A percentile compares a stretch with the other conserved stretches of the same genome.
These are phyloP conservation scores for Tetanocera ferruginea DNA, from an alignment of 2,888 invertebrate genomes.

Conservation along the genomic window DNA sequence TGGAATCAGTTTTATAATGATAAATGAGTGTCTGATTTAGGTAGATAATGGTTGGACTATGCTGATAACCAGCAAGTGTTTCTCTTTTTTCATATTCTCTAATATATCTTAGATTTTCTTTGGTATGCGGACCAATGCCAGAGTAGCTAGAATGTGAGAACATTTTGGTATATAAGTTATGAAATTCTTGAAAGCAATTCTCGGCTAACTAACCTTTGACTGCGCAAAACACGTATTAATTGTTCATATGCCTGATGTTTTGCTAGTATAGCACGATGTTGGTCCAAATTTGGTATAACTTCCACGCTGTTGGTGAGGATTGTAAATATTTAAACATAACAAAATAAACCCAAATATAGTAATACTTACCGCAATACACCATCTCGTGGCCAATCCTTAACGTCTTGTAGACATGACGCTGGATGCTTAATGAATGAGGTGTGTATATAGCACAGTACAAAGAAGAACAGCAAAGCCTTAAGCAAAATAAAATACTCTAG, in stretches of 20 bases:
- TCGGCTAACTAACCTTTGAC: conserved; percentile 54
- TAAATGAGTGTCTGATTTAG: conserved; percentile 60
- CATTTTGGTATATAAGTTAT: not conserved
- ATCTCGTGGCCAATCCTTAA: conserved; percentile 94
- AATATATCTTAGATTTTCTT: conserved; percentile 54
- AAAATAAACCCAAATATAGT: not conserved
- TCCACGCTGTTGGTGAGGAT: conserved; percentile 58
- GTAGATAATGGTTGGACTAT: conserved; percentile 56
- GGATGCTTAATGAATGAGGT: conserved; percentile 93
- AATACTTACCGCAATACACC: conserved; percentile 79
- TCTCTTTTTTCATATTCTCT: conserved; percentile 58
- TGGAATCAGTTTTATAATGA: conserved; percentile 55
- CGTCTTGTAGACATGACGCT: conserved; percentile 91
- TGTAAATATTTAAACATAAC: not conserved
- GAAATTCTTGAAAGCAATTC: not conserved
- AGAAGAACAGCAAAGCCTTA: conserved; percentile 86
- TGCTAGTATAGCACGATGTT: conserved; percentile 58
- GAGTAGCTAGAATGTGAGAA: conserved; percentile 55
- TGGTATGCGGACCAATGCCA: conserved; percentile 64
- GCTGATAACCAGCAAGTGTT: conserved; percentile 54
- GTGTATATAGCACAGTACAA: conserved; percentile 94
- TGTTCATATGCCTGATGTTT: conserved; percentile 57
- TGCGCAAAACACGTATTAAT: conserved; percentile 57
- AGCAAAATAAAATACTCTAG: conserved; percentile 67
- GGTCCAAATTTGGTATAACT: conserved; percentile 64